phyloP scores from a whole-genome alignment of 2,113 vertebrate species.

The Glaucidium brasilianum region DNA sequence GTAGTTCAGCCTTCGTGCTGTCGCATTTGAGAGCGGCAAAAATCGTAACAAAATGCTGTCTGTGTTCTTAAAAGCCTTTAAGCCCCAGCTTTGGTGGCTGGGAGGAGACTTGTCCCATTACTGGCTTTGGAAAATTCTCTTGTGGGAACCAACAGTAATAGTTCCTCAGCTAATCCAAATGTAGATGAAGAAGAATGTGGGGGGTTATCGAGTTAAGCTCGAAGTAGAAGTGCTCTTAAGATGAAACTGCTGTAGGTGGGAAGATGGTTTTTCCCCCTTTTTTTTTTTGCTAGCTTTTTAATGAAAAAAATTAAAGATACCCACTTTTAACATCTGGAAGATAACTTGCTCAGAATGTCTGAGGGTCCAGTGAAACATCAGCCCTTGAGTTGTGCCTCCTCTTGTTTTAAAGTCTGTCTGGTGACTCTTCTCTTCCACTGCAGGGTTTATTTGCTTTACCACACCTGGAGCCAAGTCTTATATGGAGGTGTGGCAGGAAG shows the following conservation, averaged over 20 bases:
- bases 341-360: not conserved
- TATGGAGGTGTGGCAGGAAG: constrained; percentile 89
- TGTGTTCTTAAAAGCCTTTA: not conserved
- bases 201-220: not conserved
- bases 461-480: constrained; percentile 95
- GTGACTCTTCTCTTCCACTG: constrained; percentile 9
- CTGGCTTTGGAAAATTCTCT: not conserved
- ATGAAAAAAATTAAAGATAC: not conserved
- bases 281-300: not conserved
- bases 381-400: not conserved
- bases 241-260: not conserved
- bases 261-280: not conserved
- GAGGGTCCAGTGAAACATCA: not conserved
- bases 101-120: not conserved
- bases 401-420: not conserved
- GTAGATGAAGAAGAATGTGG: not conserved
- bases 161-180: not conserved
- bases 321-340: not conserved
- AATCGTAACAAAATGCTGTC: not conserved
- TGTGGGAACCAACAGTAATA: not conserved
- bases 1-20: not conserved
- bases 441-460: constrained; percentile 97
- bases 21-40: not conserved
- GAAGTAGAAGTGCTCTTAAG: not conserved
- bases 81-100: not conserved